Percentiles rank a stretch among this genome's conserved stretches.
phyloP scores from a whole-genome alignment of 1,140 invertebrate genomes.

The Dendroctonus ponderosae region DNA sequence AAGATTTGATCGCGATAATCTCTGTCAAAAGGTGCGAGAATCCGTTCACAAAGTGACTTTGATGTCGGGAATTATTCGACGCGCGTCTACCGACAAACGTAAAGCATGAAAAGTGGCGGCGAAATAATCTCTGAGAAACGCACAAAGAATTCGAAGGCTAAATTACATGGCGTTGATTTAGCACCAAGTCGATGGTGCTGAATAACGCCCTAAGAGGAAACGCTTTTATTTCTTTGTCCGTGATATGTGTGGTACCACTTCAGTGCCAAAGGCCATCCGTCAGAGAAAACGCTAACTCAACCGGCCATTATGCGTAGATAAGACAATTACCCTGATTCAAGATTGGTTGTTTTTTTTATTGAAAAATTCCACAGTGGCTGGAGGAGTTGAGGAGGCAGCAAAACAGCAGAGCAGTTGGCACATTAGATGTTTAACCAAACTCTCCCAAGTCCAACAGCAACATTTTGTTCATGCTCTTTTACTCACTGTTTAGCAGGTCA shows the following conservation, averaged over 20 bases:
- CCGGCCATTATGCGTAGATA: conserved; percentile 6
- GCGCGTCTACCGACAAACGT: conserved; percentile 2
- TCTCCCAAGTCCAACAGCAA: no score
- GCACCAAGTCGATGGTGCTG: not conserved
- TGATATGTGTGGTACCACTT: conserved; percentile 13
- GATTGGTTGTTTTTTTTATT: no score
- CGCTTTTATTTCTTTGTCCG: conserved; percentile 6
- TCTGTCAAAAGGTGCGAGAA: conserved; percentile 5
- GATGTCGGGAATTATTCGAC: conserved; percentile 12
- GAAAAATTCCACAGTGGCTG: no score
- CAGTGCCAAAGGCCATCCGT: not conserved
- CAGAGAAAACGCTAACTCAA: conserved; percentile 11
- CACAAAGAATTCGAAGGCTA: conserved; percentile 17
- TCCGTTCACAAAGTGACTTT: conserved; percentile 4
- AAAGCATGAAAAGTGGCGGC: conserved; percentile 8
- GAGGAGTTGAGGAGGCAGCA: no score
- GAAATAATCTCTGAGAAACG: conserved; percentile 9
- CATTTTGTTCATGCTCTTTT: no score
- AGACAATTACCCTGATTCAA: not conserved
- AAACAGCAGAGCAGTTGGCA: no score
- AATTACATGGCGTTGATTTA: conserved; percentile 10
- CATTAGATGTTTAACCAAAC: no score
- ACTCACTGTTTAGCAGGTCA: no score
- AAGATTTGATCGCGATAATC: not conserved
- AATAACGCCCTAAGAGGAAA: conserved; percentile 14